Percentiles rank a stretch among this genome's conserved stretches.
phyloP scores from a whole-genome alignment of 37 sponge, comb jelly and placozoan genomes.

The Aplysina aerophoba region DNA sequence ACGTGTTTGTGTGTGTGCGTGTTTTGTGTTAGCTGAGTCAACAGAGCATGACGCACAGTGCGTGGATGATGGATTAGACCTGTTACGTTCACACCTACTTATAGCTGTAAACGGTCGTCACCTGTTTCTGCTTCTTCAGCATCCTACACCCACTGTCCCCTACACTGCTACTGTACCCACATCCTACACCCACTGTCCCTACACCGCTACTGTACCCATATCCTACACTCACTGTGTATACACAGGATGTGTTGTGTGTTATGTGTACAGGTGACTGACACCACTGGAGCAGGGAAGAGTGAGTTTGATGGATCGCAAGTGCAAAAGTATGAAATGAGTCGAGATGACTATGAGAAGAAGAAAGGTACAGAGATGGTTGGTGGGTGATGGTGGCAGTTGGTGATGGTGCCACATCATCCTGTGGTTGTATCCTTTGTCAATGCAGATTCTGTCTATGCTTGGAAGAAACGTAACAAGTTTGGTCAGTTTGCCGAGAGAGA shows the following conservation, averaged over 20 bases:
- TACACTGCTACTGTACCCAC: no score
- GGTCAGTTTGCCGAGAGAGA: conserved; percentile 74
- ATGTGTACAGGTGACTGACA: conserved; percentile 13
- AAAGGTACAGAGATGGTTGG: conserved; percentile 46
- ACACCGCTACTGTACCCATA: no score
- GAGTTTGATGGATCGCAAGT: conserved; percentile 82
- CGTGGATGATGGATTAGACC: no score
- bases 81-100: no score
- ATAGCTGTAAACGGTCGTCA: no score
- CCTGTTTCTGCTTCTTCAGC: no score
- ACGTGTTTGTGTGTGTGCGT: not conserved
- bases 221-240: not conserved
- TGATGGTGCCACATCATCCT: no score
- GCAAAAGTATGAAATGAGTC: conserved; percentile 88
- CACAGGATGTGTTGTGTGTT: not conserved
- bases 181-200: no score
- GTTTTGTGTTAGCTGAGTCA: no score
- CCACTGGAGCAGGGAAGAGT: not conserved
- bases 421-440: not conserved
- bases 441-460: conserved; percentile 82
- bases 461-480: conserved; percentile 86
- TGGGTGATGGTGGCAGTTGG: no score
- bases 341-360: conserved; percentile 84
- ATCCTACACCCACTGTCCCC: no score
- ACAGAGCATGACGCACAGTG: no score